Conservation (phyloP, 2,113 vertebrate species). For the Sorex fumeus region DNA sequence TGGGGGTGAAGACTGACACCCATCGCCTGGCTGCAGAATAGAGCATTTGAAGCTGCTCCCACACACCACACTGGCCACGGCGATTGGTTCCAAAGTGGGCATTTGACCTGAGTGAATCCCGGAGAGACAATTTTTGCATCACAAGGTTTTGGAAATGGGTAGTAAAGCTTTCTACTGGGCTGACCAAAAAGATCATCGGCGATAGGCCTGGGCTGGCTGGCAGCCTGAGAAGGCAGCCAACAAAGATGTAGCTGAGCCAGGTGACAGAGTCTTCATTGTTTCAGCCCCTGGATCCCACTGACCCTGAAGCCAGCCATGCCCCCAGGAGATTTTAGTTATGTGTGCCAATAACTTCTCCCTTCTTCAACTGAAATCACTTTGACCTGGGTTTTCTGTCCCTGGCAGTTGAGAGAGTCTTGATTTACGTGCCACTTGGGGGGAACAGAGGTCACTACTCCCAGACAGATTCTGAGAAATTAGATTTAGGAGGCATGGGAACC, state of each 20-base stretch:
- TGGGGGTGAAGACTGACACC: background rate
- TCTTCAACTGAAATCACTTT: constrained; percentile 43
- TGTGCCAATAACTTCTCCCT: background rate
- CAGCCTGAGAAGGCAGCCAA: constrained; percentile 15
- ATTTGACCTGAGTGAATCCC: background rate
- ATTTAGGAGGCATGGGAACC: background rate
- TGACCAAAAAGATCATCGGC: constrained; percentile 47
- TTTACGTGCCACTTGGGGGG: constrained; percentile 1
- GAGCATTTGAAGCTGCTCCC: background rate
- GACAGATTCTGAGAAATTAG: background rate
- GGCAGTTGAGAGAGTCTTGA: constrained; percentile 8
- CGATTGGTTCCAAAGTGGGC: constrained; percentile 6
- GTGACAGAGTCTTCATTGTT: constrained; percentile 13
- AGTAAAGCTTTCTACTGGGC: background rate
- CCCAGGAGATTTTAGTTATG: constrained; percentile 9
- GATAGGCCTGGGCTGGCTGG: constrained; percentile 9
- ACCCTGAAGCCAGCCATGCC: constrained; percentile 41
- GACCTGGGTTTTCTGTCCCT: constrained; percentile 58
- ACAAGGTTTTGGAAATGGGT: constrained; percentile 47
- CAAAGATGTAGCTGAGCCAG: background rate
- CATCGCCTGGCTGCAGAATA: background rate
- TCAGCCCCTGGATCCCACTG: constrained; percentile 62
- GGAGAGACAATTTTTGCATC: constrained; percentile 52
- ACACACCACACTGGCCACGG: background rate
- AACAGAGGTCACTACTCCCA: background rate